Percentiles rank a stretch among this genome's conserved stretches.
phyloP scores from a whole-genome alignment of 1,140 invertebrate genomes.

The Latrodectus geometricus region DNA sequence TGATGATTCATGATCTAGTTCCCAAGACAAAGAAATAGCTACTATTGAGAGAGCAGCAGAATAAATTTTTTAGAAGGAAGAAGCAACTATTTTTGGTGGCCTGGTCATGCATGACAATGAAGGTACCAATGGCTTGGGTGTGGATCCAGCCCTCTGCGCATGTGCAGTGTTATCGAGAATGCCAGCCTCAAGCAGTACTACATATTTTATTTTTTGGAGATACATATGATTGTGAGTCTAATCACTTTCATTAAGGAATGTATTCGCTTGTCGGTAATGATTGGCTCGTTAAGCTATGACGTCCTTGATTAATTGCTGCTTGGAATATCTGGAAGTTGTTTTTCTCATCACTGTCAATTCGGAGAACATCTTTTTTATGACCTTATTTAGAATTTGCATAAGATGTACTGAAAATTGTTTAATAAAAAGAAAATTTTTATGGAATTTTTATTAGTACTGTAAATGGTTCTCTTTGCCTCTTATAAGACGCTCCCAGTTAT shows the following conservation, averaged over 20 bases:
- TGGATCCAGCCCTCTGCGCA: constrained; percentile 28
- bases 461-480: too few species aligned
- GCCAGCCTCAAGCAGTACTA: constrained; percentile 23
- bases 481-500: too few species aligned
- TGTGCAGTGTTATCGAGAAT: constrained; percentile 3
- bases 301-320: too few species aligned
- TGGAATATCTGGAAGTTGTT: too few species aligned
- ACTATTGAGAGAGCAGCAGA: constrained; percentile 19
- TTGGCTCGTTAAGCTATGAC: not conserved
- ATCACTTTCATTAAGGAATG: constrained; percentile 45
- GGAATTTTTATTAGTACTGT: too few species aligned
- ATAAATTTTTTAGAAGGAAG: not conserved
- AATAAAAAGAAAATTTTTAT: too few species aligned
- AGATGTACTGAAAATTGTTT: too few species aligned
- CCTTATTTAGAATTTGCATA: too few species aligned
- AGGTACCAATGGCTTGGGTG: constrained; percentile 21
- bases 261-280: not conserved
- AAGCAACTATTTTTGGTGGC: not conserved
- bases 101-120: constrained; percentile 44
- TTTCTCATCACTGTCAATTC: too few species aligned
- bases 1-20: constrained; percentile 18
- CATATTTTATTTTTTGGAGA: not conserved
- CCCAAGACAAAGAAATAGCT: constrained; percentile 12
- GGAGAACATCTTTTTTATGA: too few species aligned
- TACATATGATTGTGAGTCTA: not conserved